phyloP scores from a whole-genome alignment of 1,140 invertebrate species.

The Diploscapter pachys region DNA sequence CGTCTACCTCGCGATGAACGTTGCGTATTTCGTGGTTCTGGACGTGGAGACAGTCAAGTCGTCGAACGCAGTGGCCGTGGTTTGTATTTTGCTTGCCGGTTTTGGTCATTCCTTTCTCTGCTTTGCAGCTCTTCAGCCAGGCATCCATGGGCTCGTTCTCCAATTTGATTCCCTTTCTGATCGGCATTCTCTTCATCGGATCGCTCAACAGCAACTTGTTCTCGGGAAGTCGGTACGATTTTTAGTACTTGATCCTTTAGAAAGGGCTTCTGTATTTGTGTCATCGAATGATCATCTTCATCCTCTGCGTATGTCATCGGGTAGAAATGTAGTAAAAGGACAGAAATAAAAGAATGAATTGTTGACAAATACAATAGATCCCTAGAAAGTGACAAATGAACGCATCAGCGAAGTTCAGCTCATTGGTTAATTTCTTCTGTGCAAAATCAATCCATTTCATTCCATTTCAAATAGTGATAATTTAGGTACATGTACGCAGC shows the following conservation, averaged over 20 bases:
- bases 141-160: constrained; percentile 52
- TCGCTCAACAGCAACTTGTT: constrained; percentile 57
- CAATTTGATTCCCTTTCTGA: constrained; percentile 52
- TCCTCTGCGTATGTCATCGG: no score
- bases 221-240: constrained; percentile 44
- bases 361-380: no score
- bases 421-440: no score
- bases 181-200: constrained; percentile 53
- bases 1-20: constrained; percentile 63
- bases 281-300: no score
- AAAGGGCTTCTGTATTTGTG: no score
- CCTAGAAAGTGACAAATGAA: no score
- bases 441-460: no score
- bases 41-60: constrained; percentile 61
- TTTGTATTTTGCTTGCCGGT: constrained; percentile 44
- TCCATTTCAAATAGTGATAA: no score
- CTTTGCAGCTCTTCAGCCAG: constrained; percentile 54
- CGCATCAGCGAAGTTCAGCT: no score
- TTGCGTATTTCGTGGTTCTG: constrained; percentile 64
- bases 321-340: no score
- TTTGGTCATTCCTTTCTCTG: constrained; percentile 25
- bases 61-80: constrained; percentile 64
- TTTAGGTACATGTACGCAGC: constrained; percentile 58
- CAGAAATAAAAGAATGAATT: no score
- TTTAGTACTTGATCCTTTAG: constrained; percentile 11